Percentiles rank a stretch among this genome's conserved stretches.
These are phyloP conservation scores for Halocaridina rubra DNA, from an alignment of 2,888 invertebrate genomes.

Conservation along the genomic window DNA sequence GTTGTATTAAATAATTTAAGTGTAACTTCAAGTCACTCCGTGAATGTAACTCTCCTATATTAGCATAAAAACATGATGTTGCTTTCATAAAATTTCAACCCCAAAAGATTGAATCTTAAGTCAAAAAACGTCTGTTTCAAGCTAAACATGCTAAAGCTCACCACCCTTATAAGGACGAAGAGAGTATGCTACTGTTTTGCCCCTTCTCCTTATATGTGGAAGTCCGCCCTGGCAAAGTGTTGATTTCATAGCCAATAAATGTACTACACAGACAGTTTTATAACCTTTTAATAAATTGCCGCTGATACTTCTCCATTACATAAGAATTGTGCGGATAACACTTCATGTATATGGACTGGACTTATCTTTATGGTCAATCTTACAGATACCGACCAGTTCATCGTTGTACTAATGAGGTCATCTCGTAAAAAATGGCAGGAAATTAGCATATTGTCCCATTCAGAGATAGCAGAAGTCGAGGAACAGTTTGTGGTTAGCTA, in stretches of 20 bases:
- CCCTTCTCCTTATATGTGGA: background rate
- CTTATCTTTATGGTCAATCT: background rate
- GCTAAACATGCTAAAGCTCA: background rate
- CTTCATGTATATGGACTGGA: background rate
- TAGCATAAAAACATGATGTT: too few species aligned
- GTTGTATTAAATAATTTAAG: too few species aligned
- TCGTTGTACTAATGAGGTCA: background rate
- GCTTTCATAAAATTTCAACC: too few species aligned
- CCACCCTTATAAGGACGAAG: background rate
- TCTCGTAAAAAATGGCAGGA: background rate
- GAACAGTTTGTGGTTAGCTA: too few species aligned
- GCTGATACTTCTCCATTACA: background rate
- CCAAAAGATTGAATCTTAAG: too few species aligned
- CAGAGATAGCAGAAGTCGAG: too few species aligned
- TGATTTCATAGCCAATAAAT: constrained; percentile 46
- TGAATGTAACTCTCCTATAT: too few species aligned
- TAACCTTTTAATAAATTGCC: constrained; percentile 28
- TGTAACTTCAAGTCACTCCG: too few species aligned
- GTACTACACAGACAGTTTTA: constrained; percentile 28
- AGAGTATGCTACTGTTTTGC: background rate
- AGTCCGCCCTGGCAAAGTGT: constrained; percentile 8
- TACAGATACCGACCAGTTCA: background rate
- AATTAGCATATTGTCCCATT: too few species aligned
- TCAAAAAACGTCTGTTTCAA: background rate
- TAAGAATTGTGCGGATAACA: background rate